These are phyloP conservation scores for Trematomus loennbergii DNA, from an alignment of 2,113 vertebrate species.

Conservation along the genomic window DNA sequence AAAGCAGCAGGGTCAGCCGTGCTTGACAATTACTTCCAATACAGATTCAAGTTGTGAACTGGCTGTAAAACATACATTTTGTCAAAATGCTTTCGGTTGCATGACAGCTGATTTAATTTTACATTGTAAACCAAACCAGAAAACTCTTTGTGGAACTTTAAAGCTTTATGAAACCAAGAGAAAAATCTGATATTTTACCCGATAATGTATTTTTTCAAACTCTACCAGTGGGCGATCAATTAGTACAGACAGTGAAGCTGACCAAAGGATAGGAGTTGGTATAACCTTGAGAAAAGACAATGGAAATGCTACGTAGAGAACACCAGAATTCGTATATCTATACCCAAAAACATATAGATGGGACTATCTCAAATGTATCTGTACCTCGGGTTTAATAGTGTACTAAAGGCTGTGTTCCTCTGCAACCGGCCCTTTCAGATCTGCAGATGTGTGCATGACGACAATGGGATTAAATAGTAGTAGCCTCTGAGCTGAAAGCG, in stretches of 20 bases:
- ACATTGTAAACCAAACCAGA: conserved; percentile 45
- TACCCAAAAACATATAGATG: conserved; percentile 38
- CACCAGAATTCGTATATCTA: conserved; percentile 37
- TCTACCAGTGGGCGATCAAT: conserved; percentile 1
- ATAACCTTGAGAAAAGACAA: conserved; percentile 26
- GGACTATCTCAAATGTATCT: conserved; percentile 43
- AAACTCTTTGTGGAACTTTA: conserved; percentile 14
- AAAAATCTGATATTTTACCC: conserved; percentile 20
- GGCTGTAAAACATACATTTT: neutral
- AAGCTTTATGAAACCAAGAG: conserved; percentile 11
- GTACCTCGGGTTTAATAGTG: conserved; percentile 71
- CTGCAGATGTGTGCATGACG: conserved; percentile 23
- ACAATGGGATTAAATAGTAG: conserved; percentile 65
- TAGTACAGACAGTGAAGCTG: conserved; percentile 29
- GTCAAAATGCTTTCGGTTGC: neutral
- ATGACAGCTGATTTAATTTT: conserved; percentile 14
- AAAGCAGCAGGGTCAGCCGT: conserved; percentile 30
- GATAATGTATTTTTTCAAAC: neutral
- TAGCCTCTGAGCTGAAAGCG: conserved; percentile 50
- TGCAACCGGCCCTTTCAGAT: conserved; percentile 31
- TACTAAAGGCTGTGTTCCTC: conserved; percentile 36
- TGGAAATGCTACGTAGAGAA: conserved; percentile 54
- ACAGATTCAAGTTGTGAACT: conserved; percentile 32
- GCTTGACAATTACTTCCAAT: conserved; percentile 23
- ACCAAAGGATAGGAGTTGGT: conserved; percentile 24